A percentile compares a stretch with the other conserved stretches of the same genome.
phyloP scores from a whole-genome alignment of 2,888 invertebrate species.

The Chironomus riparius region DNA sequence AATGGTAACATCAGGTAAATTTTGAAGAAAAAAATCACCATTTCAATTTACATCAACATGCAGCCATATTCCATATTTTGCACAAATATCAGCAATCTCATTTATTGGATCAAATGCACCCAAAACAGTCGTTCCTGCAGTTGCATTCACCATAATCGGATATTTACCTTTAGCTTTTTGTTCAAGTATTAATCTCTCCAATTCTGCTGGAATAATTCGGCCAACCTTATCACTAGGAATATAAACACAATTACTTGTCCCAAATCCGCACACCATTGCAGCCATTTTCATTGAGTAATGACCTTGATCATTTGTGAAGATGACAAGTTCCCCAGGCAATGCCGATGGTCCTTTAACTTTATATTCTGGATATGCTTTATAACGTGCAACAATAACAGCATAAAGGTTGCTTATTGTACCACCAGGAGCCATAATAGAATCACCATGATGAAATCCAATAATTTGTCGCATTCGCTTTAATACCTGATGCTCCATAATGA shows the following conservation, averaged over 20 bases:
- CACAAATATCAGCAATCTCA: slow-evolving; percentile 10
- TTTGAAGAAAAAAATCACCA: neutral
- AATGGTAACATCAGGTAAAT: too few species aligned
- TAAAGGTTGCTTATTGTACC: slow-evolving; percentile 6
- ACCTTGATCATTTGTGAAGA: slow-evolving; percentile 10
- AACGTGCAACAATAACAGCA: slow-evolving; percentile 3
- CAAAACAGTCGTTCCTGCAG: slow-evolving; percentile 8
- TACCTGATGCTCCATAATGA: slow-evolving; percentile 12
- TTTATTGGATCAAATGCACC: slow-evolving; percentile 16
- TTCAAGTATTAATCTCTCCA: neutral
- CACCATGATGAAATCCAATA: slow-evolving; percentile 7
- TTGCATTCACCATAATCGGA: slow-evolving; percentile 10
- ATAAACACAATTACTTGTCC: neutral
- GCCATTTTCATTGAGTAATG: slow-evolving; percentile 9
- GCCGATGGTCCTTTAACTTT: neutral
- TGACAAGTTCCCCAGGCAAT: neutral
- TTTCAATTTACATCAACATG: slow-evolving; percentile 16
- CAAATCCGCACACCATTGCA: neutral
- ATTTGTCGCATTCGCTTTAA: slow-evolving; percentile 3
- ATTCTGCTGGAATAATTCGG: slow-evolving; percentile 6
- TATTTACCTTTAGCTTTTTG: neutral
- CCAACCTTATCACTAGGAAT: neutral
- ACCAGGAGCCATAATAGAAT: slow-evolving; percentile 7
- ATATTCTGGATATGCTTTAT: slow-evolving; percentile 7
- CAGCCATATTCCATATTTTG: slow-evolving; percentile 1